phyloP scores from a whole-genome alignment of 2,113 vertebrate species.

The Porphyrio hochstetteri region DNA sequence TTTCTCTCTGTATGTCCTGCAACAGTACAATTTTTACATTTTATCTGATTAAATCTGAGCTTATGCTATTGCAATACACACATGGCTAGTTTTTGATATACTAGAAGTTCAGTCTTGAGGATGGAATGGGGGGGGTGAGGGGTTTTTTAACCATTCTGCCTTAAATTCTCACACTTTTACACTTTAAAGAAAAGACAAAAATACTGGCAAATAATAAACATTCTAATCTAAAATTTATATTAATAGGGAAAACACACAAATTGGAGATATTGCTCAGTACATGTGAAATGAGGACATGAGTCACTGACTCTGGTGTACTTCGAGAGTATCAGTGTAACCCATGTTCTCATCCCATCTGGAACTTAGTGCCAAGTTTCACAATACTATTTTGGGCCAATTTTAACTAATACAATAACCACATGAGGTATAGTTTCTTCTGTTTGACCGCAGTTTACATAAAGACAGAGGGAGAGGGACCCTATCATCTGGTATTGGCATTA shows the following conservation, averaged over 20 bases:
- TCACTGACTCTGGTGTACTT: not conserved
- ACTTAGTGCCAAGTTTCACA: not conserved
- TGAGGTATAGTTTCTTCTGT: not conserved
- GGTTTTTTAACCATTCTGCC: not conserved
- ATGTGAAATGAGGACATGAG: not conserved
- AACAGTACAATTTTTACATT: not conserved
- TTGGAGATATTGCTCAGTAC: not conserved
- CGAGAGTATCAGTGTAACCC: not conserved
- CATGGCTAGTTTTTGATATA: not conserved
- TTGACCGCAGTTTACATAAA: not conserved
- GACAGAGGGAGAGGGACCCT: not conserved
- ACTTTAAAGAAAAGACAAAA: not conserved
- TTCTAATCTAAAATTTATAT: not conserved
- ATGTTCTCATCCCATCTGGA: not conserved
- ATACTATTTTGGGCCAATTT: not conserved
- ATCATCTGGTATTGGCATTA: not conserved
- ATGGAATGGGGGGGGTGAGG: not conserved
- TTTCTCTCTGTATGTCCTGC: not conserved
- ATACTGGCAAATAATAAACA: not conserved
- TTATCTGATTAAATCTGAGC: not conserved
- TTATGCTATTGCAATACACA: not conserved
- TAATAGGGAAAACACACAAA: not conserved
- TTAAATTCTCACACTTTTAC: not conserved
- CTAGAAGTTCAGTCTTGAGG: not conserved
- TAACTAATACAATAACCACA: not conserved